phyloP scores from a whole-genome alignment of 2,888 invertebrate genomes.

The Drosophila aldrichi region DNA sequence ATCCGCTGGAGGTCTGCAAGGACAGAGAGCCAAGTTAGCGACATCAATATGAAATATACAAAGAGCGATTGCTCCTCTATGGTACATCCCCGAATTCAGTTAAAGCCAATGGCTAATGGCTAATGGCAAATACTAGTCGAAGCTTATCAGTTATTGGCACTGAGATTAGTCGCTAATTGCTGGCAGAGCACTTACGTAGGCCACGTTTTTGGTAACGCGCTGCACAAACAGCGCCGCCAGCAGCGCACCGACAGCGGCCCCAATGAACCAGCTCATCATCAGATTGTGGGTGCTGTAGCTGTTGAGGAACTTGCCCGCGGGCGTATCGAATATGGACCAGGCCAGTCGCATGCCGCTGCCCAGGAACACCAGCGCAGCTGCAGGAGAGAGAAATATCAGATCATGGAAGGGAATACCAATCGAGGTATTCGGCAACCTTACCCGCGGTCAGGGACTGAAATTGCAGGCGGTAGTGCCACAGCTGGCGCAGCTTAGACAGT shows the following conservation, averaged over 20 bases:
- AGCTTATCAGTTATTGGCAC: constrained; percentile 51
- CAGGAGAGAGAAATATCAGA: constrained; percentile 4
- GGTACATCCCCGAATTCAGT: constrained; percentile 14
- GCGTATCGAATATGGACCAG: constrained; percentile 79
- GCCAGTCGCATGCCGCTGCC: constrained; percentile 81
- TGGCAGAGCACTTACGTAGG: constrained; percentile 75
- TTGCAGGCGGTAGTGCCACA: constrained; percentile 79
- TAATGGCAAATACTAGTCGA: constrained; percentile 60
- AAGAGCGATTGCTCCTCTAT: neutral
- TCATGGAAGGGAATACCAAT: neutral
- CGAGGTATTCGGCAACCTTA: constrained; percentile 33
- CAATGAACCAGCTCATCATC: constrained; percentile 82
- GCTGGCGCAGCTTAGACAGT: constrained; percentile 63
- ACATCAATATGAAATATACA: neutral
- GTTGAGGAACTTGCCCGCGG: constrained; percentile 64
- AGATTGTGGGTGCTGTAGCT: constrained; percentile 67
- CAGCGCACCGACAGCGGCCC: constrained; percentile 76
- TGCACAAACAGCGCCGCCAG: constrained; percentile 78
- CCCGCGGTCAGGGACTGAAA: constrained; percentile 79
- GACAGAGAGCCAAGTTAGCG: too few species aligned
- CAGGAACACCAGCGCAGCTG: constrained; percentile 76
- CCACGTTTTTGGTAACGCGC: constrained; percentile 78
- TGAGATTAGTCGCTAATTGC: constrained; percentile 55
- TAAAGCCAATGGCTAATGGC: constrained; percentile 25
- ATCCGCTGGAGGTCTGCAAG: constrained; percentile 77